Base-by-base conservation (phyloP, 1,140 invertebrate species). In the Acromyrmex heyeri region DNA sequence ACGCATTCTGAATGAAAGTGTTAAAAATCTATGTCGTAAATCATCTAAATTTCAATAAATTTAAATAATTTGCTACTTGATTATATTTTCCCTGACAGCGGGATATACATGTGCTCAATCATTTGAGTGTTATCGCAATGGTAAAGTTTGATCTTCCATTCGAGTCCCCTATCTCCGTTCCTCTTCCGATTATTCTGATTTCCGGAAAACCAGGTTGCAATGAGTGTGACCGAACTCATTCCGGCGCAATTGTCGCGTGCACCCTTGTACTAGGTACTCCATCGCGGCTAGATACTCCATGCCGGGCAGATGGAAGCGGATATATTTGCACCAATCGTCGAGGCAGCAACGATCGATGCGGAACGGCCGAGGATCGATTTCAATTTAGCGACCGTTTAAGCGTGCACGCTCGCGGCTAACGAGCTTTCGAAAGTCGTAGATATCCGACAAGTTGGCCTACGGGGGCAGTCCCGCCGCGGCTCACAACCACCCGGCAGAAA, bases 381-480 rank as follows among this genome's bases (percentile, higher is more conserved):
- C 94, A 95, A 95, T 95, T 95, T 95, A 95, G 91, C 93, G 92
- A 79, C 94, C 93, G 93, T 95, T 93, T 95, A 95, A 95, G 91
- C 92, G 90, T 92, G 92, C 93, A 92, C 93, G 93, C 91, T 92
- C 92, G 89, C 67, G 90, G 92, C 93, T 95, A 95, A 95, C 94
- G 94, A 95, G 94, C 94, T 95, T 95, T 95, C 94, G 91, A 95
- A 95, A 95, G 93, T 95, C 94, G 91, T 94, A 94, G 94, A 95
- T 94, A 94, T 90, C 92, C 92, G 93, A 94, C 93, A 94, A 94
- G 94, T 94, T 94, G 93, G 92, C 91, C 91, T 91, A 89, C 85
- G 77, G 77, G 65, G 87, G 83, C 87, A 76, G 81, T 79, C 87
- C 48, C 75, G 70, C 86, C 86, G 88, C 77, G 82, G 72, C 86